Evolutionary conservation across 2,113 vertebrate species (phyloP).

Genomic region (Poicephalus meyeri): DNA sequence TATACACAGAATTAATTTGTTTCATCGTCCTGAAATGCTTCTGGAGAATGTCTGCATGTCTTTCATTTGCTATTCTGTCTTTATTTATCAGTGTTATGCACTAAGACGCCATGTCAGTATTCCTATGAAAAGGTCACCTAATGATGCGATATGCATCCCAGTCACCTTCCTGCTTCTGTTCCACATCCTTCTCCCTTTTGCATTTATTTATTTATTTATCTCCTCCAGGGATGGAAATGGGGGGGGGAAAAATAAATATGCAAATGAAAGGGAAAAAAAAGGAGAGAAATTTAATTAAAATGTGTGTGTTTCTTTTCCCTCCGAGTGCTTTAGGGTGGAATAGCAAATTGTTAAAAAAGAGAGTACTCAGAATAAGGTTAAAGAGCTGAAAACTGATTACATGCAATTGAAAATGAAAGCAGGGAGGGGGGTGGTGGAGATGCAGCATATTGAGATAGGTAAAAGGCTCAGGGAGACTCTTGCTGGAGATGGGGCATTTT

Average conservation of each 20-base stretch:
- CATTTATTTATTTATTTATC: slow-evolving; percentile 48
- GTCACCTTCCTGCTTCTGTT: slow-evolving; percentile 40
- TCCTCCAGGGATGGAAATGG: slow-evolving; percentile 10
- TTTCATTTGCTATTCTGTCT: background rate
- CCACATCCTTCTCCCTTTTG: slow-evolving; percentile 31
- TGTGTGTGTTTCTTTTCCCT: slow-evolving; percentile 69
- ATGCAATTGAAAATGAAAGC: slow-evolving; percentile 70
- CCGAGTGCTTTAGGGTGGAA: slow-evolving; percentile 64
- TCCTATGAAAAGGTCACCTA: too few species aligned
- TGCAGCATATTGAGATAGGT: slow-evolving; percentile 18
- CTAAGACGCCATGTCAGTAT: too few species aligned
- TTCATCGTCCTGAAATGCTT: background rate
- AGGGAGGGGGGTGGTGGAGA: background rate
- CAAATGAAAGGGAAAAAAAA: slow-evolving; percentile 51
- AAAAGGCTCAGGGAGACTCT: slow-evolving; percentile 23
- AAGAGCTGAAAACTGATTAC: slow-evolving; percentile 69
- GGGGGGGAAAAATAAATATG: slow-evolving; percentile 53
- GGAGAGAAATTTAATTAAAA: slow-evolving; percentile 73
- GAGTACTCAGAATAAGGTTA: slow-evolving; percentile 68
- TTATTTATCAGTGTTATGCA: slow-evolving; percentile 15
- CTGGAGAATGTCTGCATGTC: background rate
- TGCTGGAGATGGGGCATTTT: slow-evolving; percentile 43
- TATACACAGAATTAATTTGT: background rate
- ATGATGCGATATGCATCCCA: slow-evolving; percentile 51
- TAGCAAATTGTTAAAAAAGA: slow-evolving; percentile 69